Base-by-base conservation (phyloP, 2,797 vertebrate genomes). In the Eremophila alpestris region DNA sequence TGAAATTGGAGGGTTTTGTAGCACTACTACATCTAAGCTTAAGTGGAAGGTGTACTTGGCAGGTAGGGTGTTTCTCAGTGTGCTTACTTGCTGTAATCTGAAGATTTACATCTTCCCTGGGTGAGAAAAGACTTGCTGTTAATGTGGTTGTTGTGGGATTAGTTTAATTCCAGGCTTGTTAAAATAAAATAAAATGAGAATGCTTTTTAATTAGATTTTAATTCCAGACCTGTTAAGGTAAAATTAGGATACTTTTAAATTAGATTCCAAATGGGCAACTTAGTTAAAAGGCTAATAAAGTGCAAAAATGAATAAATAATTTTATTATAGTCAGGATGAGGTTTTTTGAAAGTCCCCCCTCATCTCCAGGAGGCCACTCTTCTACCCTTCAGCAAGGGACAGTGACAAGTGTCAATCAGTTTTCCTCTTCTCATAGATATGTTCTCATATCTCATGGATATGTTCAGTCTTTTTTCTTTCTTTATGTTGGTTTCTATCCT, bases 21-120 rank as follows among this genome's bases (percentile, higher is more conserved):
- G 23, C 21, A 4, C 16, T 36, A 1, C 13, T 34, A 1, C 0
- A 1, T 84, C 59, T 58, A 30, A 62, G 9, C 19, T 75, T 0
- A 64, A 49, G n/a, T 19, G 19, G 14, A 83, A 69, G 22, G 3
- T 60, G 49, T 59, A 11, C 26, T 75, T 58, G 16, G 38, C 41
- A 75, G n/a, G 16, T 43, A 19, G 46, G 24, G 40, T 0, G 0
- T 30, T 60, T 68, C 26, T 71, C 7, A 3, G 0, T 29, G 26
- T 62, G 8, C 21, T 86, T 13, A 1, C 13, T 75, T 40, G 10
- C 15, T 23, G 2, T 41, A 24, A 56, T 49, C 13, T n/a, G 11
- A 43, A 59, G 29, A 34, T 19, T 32, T 38, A 32, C 20, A 9
- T 45, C 38, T 40, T 41, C 5, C 22, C 10, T 45, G 9, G 5